phyloP scores from a whole-genome alignment of 2,888 invertebrate species.

The Alloplasta piceator region DNA sequence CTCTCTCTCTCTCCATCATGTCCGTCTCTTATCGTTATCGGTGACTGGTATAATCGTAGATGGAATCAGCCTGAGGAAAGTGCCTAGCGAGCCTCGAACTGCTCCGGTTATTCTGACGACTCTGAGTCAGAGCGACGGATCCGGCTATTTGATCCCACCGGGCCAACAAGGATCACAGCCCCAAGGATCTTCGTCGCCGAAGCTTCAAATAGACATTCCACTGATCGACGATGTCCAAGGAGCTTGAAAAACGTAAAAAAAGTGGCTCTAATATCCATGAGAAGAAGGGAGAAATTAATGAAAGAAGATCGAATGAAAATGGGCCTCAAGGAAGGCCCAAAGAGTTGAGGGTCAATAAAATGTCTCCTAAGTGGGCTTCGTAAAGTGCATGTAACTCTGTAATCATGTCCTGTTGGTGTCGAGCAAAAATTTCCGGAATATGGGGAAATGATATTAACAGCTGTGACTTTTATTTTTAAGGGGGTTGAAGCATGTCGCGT shows the following conservation, averaged over 20 bases:
- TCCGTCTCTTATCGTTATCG: constrained; percentile 72
- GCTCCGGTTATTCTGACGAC: constrained; percentile 71
- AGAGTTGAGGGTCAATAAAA: neutral
- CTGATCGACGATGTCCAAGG: constrained; percentile 78
- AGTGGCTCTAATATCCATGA: constrained; percentile 6
- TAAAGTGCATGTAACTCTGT: constrained; percentile 52
- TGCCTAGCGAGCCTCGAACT: constrained; percentile 77
- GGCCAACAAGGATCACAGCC: constrained; percentile 68
- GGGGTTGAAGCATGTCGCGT: constrained; percentile 28
- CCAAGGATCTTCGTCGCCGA: constrained; percentile 74
- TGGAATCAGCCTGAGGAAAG: constrained; percentile 76
- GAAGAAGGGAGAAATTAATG: constrained; percentile 1
- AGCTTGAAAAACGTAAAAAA: constrained; percentile 58
- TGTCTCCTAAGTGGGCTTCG: constrained; percentile 19
- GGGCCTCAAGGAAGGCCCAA: neutral
- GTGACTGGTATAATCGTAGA: constrained; percentile 78
- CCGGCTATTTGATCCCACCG: constrained; percentile 71
- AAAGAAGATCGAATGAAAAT: neutral
- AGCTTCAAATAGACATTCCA: constrained; percentile 80
- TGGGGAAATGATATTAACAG: constrained; percentile 48
- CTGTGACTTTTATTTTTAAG: constrained; percentile 34
- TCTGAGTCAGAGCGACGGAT: constrained; percentile 70
- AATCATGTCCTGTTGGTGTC: constrained; percentile 48
- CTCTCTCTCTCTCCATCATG: constrained; percentile 23
- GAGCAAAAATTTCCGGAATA: constrained; percentile 19